Evolutionary conservation across 2,113 vertebrate species (phyloP), one percentile per base, ranked within the genome.

Genomic region (Gymnobelideus leadbeateri): DNA sequence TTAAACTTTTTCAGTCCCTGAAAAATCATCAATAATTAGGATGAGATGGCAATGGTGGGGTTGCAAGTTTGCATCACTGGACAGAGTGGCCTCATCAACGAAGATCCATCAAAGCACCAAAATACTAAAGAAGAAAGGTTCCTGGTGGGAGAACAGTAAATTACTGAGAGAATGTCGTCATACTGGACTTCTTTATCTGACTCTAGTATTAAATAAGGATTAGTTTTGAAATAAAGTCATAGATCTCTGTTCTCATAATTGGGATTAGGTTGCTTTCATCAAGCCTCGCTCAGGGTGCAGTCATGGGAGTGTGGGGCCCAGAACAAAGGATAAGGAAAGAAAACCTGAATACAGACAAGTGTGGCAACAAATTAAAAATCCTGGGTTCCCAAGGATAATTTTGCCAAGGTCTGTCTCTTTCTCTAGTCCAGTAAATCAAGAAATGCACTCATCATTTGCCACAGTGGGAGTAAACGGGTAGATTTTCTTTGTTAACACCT

Each of bases 1-100:
- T 24, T 24, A 55, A 49, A 77, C 31, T 91, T 43, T 51, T 92
- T 92, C 92, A 50, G 89, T 52, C 91, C 93, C 49, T 92, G 57
- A 93, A 92, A 96, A 93, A 92, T 55, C 61, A 93, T 24, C 24
- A 37, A 84, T 84, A 43, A 84, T 84, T 43, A 84, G 16, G 16
- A 84, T 43, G 19, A 84, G 31, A 19, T 12, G 5, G 37, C 61
- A 77, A n/a, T 19, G 37, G 19, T 49, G 37, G 61, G 61, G 37
- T 21, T 43, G 16, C 26, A 43, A 43, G 47, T 84, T 23, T 77
- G 16, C 14, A n/a, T 77, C 5, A 0, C 43, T 84, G 68, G 16
- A 84, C 43, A 4, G 16, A 43, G 19, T 43, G n/a, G 7, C n/a
- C 68, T 84, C 7, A 84, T 84, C 68, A 23, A 43, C 43, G n/a